Conservation (phyloP, 2,888 invertebrate genomes). For the Aphelenchoides bicaudatus region DNA sequence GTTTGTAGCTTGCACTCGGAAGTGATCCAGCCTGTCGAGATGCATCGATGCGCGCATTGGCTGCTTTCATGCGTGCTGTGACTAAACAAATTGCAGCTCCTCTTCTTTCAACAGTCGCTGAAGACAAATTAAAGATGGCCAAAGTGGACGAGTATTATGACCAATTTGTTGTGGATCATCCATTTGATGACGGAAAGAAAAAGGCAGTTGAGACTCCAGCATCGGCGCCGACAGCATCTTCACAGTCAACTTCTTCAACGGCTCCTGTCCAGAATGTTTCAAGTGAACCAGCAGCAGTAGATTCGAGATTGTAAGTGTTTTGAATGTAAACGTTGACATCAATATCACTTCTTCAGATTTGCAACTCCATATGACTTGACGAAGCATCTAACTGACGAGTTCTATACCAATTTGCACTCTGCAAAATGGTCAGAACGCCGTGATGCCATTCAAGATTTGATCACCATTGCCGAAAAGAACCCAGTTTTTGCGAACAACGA, state of each 20-base stretch:
- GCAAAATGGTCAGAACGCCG: constrained; percentile 68
- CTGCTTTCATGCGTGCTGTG: constrained; percentile 86
- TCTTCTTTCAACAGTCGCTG: constrained; percentile 27
- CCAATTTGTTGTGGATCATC: constrained; percentile 7
- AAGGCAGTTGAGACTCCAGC: too few species aligned
- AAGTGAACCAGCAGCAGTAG: too few species aligned
- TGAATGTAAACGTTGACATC: too few species aligned
- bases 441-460: constrained; percentile 84
- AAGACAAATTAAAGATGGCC: constrained; percentile 41
- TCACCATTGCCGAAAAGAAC: constrained; percentile 67
- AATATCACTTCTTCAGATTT: too few species aligned
- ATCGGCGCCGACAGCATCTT: too few species aligned
- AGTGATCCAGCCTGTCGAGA: constrained; percentile 84
- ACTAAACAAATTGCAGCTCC: constrained; percentile 71
- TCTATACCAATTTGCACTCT: constrained; percentile 85
- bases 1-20: constrained; percentile 58
- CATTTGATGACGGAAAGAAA: too few species aligned
- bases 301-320: too few species aligned
- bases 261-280: too few species aligned
- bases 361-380: constrained; percentile 71
- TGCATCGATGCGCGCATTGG: constrained; percentile 84
- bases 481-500: constrained; percentile 77
- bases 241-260: too few species aligned
- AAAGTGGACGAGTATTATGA: constrained; percentile 24
- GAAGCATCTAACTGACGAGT: constrained; percentile 86